phyloP scores from a whole-genome alignment of 2,888 invertebrate species.

The Athalia cordata region DNA sequence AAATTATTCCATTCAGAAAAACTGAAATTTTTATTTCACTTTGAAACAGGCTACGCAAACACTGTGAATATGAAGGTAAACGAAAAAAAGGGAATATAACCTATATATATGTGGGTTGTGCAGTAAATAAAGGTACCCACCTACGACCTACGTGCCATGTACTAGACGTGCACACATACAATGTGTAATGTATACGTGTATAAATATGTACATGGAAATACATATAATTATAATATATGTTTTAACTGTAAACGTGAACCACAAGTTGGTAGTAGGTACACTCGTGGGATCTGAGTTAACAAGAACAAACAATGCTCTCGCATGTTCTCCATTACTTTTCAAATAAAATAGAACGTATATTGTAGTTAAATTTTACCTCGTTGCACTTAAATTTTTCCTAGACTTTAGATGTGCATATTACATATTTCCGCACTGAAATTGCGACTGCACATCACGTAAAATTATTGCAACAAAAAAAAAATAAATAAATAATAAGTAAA shows the following conservation, averaged over 20 bases:
- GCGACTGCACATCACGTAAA: not conserved
- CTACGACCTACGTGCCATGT: too few species aligned
- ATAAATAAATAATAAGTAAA: not conserved
- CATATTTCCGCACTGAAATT: not conserved
- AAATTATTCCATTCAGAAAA: constrained; percentile 43
- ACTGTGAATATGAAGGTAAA: constrained; percentile 53
- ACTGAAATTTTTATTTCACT: constrained; percentile 56
- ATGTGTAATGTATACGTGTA: too few species aligned
- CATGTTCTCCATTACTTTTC: constrained; percentile 3
- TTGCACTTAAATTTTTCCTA: too few species aligned
- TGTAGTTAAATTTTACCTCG: too few species aligned
- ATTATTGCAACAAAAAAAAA: not conserved
- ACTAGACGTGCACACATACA: too few species aligned
- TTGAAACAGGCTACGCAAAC: constrained; percentile 51
- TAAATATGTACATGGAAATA: constrained; percentile 5
- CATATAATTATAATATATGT: constrained; percentile 15
- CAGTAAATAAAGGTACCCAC: constrained; percentile 9
- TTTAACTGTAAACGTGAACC: constrained; percentile 11
- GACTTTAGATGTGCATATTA: too few species aligned
- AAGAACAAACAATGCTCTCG: not conserved
- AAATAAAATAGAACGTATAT: not conserved
- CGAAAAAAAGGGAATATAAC: constrained; percentile 46
- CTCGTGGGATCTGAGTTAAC: constrained; percentile 26
- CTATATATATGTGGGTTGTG: not conserved
- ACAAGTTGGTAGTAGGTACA: not conserved